A percentile compares a stretch with the other conserved stretches of the same genome.
Conservation (phyloP, 2,888 invertebrate species). For the Sthenelais limicola region DNA sequence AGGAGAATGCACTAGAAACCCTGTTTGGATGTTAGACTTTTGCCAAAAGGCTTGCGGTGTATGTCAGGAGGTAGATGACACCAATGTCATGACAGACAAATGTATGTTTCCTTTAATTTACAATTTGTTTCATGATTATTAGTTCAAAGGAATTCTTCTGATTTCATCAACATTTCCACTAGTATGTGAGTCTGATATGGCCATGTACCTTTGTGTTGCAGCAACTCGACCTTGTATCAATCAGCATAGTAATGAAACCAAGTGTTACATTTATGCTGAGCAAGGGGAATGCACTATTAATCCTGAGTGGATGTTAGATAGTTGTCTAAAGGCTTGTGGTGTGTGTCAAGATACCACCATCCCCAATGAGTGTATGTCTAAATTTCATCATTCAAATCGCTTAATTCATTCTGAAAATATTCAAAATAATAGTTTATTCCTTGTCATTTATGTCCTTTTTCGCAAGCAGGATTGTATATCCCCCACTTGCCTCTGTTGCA, state of each 20-base stretch:
- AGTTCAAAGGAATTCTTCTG: too few relatives aligned
- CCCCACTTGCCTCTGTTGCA: background rate
- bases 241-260: background rate
- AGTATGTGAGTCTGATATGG: too few relatives aligned
- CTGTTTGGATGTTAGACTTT: background rate
- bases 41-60: background rate
- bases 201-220: too few relatives aligned
- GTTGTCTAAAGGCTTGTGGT: background rate
- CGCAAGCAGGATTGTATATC: background rate
- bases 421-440: too few relatives aligned
- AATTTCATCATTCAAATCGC: too few relatives aligned
- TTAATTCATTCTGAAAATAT: too few relatives aligned
- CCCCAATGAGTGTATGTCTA: background rate
- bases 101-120: too few relatives aligned
- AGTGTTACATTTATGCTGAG: background rate
- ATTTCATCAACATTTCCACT: too few relatives aligned
- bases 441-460: too few relatives aligned
- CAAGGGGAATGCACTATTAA: background rate
- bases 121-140: too few relatives aligned
- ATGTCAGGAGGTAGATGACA: too few relatives aligned
- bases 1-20: background rate
- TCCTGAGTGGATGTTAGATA: background rate
- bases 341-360: background rate
- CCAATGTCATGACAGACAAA: too few relatives aligned
- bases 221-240: background rate